Conservation (phyloP, 64 coral and sea anemone genomes). For the Dendrophyllia cribrosa region DNA sequence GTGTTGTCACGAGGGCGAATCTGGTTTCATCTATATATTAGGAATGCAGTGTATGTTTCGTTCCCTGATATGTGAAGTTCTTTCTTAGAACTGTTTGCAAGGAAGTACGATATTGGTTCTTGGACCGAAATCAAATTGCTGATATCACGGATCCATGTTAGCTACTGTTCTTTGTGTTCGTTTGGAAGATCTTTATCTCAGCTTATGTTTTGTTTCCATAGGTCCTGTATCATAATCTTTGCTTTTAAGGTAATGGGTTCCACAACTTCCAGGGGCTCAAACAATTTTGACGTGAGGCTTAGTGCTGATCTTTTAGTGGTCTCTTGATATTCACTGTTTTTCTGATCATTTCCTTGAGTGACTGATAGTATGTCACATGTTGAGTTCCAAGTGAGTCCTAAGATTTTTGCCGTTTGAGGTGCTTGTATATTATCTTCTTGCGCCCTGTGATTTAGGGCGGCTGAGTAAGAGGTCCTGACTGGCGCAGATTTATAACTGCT, state of each 20-base stretch:
- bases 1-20: conserved; percentile 32
- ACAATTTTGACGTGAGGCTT: conserved; percentile 40
- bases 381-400: conserved; percentile 63
- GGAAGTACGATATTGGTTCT: neutral
- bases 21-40: conserved; percentile 62
- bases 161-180: conserved; percentile 33
- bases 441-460: conserved; percentile 10
- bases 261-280: conserved; percentile 25
- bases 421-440: conserved; percentile 40
- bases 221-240: conserved; percentile 19
- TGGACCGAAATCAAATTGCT: conserved; percentile 2
- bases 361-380: conserved; percentile 59
- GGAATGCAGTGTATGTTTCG: neutral
- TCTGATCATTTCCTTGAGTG: conserved; percentile 16
- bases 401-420: conserved; percentile 62
- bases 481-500: conserved; percentile 29
- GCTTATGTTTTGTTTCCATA: conserved; percentile 35
- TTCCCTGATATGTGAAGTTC: conserved; percentile 24
- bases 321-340: conserved; percentile 3
- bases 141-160: conserved; percentile 15
- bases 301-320: neutral
- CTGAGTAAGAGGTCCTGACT: conserved; percentile 29
- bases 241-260: conserved; percentile 22
- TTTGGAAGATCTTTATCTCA: conserved; percentile 55
- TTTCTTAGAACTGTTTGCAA: neutral